A percentile compares a stretch with the other conserved stretches of the same genome.
phyloP scores from a whole-genome alignment of 1,140 invertebrate species.

The Papilio polytes region DNA sequence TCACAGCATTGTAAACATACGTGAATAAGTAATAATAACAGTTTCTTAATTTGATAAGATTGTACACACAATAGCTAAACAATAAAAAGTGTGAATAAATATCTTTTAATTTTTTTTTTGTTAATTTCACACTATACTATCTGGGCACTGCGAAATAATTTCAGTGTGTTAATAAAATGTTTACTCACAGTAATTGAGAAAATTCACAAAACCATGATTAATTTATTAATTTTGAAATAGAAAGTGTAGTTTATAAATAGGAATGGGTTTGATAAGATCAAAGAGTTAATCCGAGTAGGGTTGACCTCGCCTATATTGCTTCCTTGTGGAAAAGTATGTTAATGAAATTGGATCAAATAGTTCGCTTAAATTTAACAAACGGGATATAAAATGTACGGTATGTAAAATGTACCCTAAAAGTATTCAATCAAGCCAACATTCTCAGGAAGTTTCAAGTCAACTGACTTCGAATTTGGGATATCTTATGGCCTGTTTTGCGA shows the following conservation, averaged over 20 bases:
- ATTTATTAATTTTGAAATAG: not conserved
- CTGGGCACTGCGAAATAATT: no score
- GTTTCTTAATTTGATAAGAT: no score
- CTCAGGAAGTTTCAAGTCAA: not conserved
- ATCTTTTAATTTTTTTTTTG: no score
- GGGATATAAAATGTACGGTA: not conserved
- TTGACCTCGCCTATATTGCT: not conserved
- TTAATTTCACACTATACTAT: no score
- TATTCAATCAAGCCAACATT: not conserved
- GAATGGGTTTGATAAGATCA: not conserved
- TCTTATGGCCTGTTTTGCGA: not conserved
- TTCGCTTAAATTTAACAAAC: not conserved
- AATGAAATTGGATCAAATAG: constrained; percentile 15
- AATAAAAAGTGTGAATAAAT: no score
- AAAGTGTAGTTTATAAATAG: not conserved
- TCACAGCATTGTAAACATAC: no score
- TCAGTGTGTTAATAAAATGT: no score
- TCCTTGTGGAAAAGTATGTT: constrained; percentile 1
- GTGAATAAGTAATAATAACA: no score
- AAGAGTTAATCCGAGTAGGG: constrained; percentile 3
- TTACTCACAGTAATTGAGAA: not conserved
- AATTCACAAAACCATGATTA: not conserved
- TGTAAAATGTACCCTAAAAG: not conserved
- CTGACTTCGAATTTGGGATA: not conserved
- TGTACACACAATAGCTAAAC: no score